These are phyloP conservation scores for Ectemnius continuus DNA, from an alignment of 2,888 invertebrate genomes.

Conservation along the genomic window DNA sequence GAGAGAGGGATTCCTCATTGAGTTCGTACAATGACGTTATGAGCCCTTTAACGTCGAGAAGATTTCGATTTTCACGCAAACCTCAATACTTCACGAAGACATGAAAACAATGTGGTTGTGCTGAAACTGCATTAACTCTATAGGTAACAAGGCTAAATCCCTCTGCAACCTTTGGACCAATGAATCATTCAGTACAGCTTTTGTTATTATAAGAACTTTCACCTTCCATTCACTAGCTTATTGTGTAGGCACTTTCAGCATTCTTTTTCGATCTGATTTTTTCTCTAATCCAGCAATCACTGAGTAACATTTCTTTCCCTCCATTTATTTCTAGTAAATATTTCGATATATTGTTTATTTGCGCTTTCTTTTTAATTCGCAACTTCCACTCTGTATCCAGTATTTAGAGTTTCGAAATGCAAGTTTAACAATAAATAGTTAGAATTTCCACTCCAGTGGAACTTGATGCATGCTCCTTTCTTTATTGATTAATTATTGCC, in stretches of 20 bases:
- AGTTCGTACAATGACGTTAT: conserved; percentile 26
- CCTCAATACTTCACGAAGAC: conserved; percentile 11
- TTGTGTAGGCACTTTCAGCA: conserved; percentile 7
- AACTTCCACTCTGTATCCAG: too few relatives aligned
- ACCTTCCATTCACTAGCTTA: conserved; percentile 17
- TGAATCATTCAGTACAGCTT: conserved; percentile 29
- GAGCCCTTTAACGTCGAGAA: conserved; percentile 37
- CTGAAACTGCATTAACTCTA: conserved; percentile 23
- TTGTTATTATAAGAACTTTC: conserved; percentile 18
- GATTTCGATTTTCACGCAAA: conserved; percentile 26
- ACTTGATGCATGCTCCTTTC: too few relatives aligned
- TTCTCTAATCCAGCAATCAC: neutral
- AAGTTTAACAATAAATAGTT: too few relatives aligned
- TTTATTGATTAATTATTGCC: too few relatives aligned
- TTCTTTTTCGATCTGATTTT: conserved; percentile 7
- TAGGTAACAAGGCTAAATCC: conserved; percentile 31
- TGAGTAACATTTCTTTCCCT: neutral
- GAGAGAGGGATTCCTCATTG: neutral
- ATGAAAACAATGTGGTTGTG: conserved; percentile 32
- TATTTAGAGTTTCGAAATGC: too few relatives aligned
- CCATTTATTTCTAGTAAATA: too few relatives aligned
- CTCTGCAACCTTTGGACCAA: conserved; percentile 23
- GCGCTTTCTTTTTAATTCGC: too few relatives aligned
- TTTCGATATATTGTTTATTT: too few relatives aligned
- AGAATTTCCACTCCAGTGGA: too few relatives aligned